Conservation (phyloP, 2,888 invertebrate species). For the Metalampra italica region DNA sequence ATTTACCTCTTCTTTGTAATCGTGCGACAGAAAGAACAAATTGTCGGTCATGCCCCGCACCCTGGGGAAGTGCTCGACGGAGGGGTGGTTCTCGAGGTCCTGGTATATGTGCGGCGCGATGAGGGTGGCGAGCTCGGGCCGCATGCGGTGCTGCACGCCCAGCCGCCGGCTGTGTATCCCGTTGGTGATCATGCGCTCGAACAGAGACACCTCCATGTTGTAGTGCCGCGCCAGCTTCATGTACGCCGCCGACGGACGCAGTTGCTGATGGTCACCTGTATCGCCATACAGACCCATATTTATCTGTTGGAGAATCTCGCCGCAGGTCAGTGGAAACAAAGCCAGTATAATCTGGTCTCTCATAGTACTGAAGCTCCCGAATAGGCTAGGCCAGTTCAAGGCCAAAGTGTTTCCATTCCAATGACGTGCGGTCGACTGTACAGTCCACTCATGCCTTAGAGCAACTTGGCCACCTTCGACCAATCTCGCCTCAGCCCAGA, state of each 20-base stretch:
- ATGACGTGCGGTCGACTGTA: no score
- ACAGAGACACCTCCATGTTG: slow-evolving; percentile 86
- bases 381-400: no score
- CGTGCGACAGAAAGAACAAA: slow-evolving; percentile 84
- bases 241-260: slow-evolving; percentile 85
- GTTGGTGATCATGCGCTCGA: slow-evolving; percentile 88
- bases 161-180: slow-evolving; percentile 80
- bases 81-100: slow-evolving; percentile 78
- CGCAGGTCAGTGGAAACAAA: no score
- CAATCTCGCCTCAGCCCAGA: no score
- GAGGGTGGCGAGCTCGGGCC: slow-evolving; percentile 75
- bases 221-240: slow-evolving; percentile 81
- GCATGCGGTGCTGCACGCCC: slow-evolving; percentile 88
- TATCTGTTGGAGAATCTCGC: background rate
- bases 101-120: slow-evolving; percentile 85
- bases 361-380: no score
- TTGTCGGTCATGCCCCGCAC: slow-evolving; percentile 80
- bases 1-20: slow-evolving; percentile 72
- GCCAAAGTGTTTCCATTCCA: no score
- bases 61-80: slow-evolving; percentile 76
- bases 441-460: no score
- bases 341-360: no score
- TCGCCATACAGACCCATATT: background rate
- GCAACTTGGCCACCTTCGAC: no score
- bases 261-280: slow-evolving; percentile 87